phyloP scores from a whole-genome alignment of 1,140 invertebrate species.

The Drosophila rufa region DNA sequence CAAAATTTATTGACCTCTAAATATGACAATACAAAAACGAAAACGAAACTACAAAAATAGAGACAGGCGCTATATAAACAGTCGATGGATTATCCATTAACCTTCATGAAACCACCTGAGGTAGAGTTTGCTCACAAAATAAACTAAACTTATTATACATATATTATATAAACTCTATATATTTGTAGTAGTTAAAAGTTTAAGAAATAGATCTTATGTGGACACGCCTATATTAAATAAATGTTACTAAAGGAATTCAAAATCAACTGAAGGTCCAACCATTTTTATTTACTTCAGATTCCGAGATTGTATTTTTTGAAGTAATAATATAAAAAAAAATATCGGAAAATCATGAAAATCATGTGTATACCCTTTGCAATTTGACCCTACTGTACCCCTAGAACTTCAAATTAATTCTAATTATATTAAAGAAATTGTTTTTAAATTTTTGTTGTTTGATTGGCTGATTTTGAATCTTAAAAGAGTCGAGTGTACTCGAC shows the following conservation, averaged over 20 bases:
- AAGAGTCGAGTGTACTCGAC: too few relatives aligned
- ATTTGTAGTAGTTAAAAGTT: conserved; percentile 55
- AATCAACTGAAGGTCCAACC: conserved; percentile 3
- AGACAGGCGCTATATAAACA: conserved; percentile 5
- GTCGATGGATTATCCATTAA: conserved; percentile 35
- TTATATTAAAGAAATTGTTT: too few relatives aligned
- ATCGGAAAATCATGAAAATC: not conserved
- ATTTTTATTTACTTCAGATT: not conserved
- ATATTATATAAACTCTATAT: conserved; percentile 41
- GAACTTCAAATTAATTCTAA: too few relatives aligned
- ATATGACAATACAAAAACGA: conserved; percentile 70
- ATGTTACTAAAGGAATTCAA: conserved; percentile 34
- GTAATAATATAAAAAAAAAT: not conserved
- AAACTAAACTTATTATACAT: conserved; percentile 34
- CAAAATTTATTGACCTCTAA: conserved; percentile 66
- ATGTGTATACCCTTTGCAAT: not conserved
- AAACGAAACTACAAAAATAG: conserved; percentile 18
- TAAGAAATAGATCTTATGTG: conserved; percentile 52
- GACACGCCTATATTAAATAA: conserved; percentile 39
- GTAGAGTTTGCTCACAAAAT: conserved; percentile 46
- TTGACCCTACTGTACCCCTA: too few relatives aligned
- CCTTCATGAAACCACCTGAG: conserved; percentile 59
- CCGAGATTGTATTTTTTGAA: not conserved
- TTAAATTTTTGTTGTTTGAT: too few relatives aligned
- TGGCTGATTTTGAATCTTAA: too few relatives aligned